Evolutionary conservation across 2,113 vertebrate species (phyloP).

Genomic region (Spea bombifrons): DNA sequence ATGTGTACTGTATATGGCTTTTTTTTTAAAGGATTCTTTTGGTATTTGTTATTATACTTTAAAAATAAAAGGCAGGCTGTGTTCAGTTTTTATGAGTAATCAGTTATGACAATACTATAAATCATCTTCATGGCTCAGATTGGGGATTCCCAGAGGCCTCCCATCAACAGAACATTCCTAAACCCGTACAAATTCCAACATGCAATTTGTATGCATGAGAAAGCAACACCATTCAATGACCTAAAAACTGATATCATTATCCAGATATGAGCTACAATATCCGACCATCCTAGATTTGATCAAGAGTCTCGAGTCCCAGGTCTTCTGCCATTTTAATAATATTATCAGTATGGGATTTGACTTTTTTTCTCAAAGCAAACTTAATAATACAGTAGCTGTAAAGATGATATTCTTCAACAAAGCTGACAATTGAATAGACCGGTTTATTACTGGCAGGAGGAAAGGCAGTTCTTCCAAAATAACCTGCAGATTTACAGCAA

Average conservation of each 20-base stretch:
- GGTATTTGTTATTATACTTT: background rate
- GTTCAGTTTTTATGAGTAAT: slow-evolving; percentile 22
- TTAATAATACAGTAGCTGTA: too few relatives aligned
- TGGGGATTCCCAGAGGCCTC: slow-evolving; percentile 20
- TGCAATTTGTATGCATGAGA: slow-evolving; percentile 26
- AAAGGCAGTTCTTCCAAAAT: too few relatives aligned
- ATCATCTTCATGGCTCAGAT: slow-evolving; percentile 21
- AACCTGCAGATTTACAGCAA: too few relatives aligned
- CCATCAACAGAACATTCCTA: slow-evolving; percentile 24
- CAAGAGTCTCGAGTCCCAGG: slow-evolving; percentile 2
- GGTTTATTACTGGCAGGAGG: too few relatives aligned
- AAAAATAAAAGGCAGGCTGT: slow-evolving; percentile 13
- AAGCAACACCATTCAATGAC: slow-evolving; percentile 20
- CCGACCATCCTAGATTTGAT: slow-evolving; percentile 13
- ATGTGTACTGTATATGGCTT: background rate
- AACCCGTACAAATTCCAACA: slow-evolving; percentile 15
- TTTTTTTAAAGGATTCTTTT: background rate
- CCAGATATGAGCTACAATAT: slow-evolving; percentile 9
- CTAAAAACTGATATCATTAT: background rate
- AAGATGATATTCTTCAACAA: too few relatives aligned
- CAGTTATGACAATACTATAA: slow-evolving; percentile 33
- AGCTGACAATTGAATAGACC: too few relatives aligned
- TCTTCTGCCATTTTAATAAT: slow-evolving; percentile 18
- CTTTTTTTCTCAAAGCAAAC: background rate
- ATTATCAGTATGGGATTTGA: slow-evolving; percentile 14